Conservation (phyloP, 2,888 invertebrate species). For the Dryobota labecula region DNA sequence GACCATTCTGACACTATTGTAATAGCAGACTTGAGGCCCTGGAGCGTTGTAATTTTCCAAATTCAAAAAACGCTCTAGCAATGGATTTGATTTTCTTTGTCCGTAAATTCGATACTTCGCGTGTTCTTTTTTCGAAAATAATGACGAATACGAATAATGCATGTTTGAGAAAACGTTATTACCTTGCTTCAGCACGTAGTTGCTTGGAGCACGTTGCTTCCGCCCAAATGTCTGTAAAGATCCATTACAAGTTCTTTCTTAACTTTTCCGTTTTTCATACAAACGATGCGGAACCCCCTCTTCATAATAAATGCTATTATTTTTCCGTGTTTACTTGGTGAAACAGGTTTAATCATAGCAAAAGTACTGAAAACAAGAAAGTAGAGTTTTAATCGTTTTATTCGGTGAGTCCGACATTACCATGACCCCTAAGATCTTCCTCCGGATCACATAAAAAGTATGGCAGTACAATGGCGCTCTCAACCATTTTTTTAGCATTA, state of each 20-base stretch:
- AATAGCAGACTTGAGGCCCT: no score
- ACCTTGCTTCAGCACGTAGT: no score
- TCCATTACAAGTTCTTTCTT: slow-evolving; percentile 92
- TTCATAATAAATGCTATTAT: slow-evolving; percentile 93
- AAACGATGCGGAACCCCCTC: slow-evolving; percentile 92
- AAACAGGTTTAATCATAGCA: slow-evolving; percentile 94
- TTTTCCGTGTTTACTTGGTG: slow-evolving; percentile 93
- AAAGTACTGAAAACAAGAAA: slow-evolving; percentile 91
- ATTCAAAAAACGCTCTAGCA: no score
- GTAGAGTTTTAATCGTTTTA: not conserved
- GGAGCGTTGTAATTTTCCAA: no score
- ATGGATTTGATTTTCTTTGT: no score
- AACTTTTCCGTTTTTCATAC: slow-evolving; percentile 94
- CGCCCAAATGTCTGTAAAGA: slow-evolving; percentile 91
- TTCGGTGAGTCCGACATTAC: not conserved
- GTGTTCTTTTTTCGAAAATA: no score
- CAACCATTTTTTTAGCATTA: no score
- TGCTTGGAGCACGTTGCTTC: slow-evolving; percentile 90
- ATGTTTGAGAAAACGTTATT: no score
- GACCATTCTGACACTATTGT: no score
- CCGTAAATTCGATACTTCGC: no score
- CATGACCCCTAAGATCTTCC: not conserved
- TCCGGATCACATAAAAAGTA: not conserved
- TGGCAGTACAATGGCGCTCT: not conserved
- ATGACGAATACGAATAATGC: no score